A percentile compares a stretch with the other conserved stretches of the same genome.
Evolutionary conservation across 2,888 invertebrate genomes (phyloP).

Genomic region (Yponomeuta cagnagella): DNA sequence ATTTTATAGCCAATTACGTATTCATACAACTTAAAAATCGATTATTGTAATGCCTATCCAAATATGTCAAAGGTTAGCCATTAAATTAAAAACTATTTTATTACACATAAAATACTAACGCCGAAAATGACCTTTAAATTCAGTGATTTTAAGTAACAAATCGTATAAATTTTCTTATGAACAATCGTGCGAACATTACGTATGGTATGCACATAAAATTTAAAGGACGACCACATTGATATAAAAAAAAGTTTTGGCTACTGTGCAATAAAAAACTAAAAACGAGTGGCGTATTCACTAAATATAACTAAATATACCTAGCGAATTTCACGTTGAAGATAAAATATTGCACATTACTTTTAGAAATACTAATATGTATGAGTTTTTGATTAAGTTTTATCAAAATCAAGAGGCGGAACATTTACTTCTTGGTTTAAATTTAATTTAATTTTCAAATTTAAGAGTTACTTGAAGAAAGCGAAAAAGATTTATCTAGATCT

Average conservation of each 20-base stretch:
- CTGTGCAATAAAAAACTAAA: constrained; percentile 17
- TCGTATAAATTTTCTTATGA: not conserved
- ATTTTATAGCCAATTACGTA: not conserved
- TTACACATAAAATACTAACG: not conserved
- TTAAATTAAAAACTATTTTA: not conserved
- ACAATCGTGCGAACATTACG: not conserved
- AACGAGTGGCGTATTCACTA: constrained; percentile 23
- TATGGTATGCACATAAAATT: not conserved
- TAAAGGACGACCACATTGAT: not conserved
- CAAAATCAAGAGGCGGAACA: too few relatives aligned
- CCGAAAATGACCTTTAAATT: not conserved
- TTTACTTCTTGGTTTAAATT: too few relatives aligned
- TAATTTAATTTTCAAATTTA: too few relatives aligned
- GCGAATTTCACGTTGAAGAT: too few relatives aligned
- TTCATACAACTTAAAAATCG: not conserved
- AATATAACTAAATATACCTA: too few relatives aligned
- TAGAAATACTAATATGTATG: too few relatives aligned
- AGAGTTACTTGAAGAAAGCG: too few relatives aligned
- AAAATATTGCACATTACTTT: too few relatives aligned
- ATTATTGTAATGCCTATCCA: constrained; percentile 3
- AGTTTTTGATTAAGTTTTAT: too few relatives aligned
- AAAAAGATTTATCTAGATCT: too few relatives aligned
- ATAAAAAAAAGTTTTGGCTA: not conserved
- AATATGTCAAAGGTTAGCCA: not conserved
- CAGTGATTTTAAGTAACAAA: not conserved